A percentile compares a stretch with the other conserved stretches of the same genome.
Conservation (phyloP, 2,797 vertebrate genomes). For the Pterois miles region DNA sequence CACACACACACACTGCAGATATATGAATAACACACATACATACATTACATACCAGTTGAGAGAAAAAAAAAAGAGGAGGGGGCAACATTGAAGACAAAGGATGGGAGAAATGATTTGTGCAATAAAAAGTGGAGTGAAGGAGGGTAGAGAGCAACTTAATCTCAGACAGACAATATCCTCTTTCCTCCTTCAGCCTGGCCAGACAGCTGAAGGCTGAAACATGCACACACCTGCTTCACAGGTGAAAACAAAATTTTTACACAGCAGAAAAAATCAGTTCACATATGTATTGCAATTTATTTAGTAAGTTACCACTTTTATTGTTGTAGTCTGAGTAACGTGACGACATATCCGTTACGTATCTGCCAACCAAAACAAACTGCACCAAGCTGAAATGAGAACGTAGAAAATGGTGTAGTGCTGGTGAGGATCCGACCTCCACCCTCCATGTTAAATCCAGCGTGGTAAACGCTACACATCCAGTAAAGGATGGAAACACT, state of each 20-base stretch:
- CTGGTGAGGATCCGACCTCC: too few relatives aligned
- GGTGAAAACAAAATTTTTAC: background rate
- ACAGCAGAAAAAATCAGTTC: too few relatives aligned
- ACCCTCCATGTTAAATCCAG: too few relatives aligned
- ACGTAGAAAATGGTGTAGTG: too few relatives aligned
- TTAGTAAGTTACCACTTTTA: too few relatives aligned
- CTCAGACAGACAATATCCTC: slow-evolving; percentile 38
- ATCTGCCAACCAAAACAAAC: too few relatives aligned
- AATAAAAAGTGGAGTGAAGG: background rate
- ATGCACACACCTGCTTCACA: background rate
- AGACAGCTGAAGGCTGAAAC: background rate
- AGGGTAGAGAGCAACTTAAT: background rate
- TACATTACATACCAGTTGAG: background rate
- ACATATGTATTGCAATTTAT: too few relatives aligned
- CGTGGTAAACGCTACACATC: too few relatives aligned
- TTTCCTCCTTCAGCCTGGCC: background rate
- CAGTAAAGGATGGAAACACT: too few relatives aligned
- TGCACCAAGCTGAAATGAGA: too few relatives aligned
- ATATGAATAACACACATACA: background rate
- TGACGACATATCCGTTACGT: too few relatives aligned
- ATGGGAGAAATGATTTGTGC: background rate
- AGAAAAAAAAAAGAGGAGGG: background rate
- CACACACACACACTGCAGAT: slow-evolving; percentile 13
- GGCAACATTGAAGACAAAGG: background rate
- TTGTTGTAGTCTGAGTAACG: too few relatives aligned